A percentile compares a stretch with the other conserved stretches of the same genome.
Conservation (phyloP, 2,888 invertebrate genomes). For the Clostera curtula region DNA sequence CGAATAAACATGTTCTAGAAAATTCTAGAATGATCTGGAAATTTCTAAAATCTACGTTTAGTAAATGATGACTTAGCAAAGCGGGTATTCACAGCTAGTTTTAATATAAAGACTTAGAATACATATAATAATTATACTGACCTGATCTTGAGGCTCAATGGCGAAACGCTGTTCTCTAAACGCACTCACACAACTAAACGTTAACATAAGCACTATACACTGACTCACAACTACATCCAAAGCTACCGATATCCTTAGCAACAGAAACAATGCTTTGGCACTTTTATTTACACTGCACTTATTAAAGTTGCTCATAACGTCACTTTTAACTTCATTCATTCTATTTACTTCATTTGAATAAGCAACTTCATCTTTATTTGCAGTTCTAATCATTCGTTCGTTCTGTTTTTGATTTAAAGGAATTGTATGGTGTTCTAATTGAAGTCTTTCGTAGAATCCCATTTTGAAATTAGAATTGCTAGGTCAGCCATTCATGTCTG, state of each 20-base stretch:
- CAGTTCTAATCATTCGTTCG: slow-evolving; percentile 1
- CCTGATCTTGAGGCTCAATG: slow-evolving; percentile 67
- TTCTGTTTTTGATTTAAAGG: not conserved
- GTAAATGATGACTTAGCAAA: too few relatives aligned
- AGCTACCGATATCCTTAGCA: slow-evolving; percentile 46
- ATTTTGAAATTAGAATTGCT: slow-evolving; percentile 11
- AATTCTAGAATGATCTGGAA: too few relatives aligned
- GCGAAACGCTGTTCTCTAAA: slow-evolving; percentile 60
- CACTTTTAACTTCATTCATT: slow-evolving; percentile 8
- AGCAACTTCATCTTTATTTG: slow-evolving; percentile 4
- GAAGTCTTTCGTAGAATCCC: slow-evolving; percentile 6
- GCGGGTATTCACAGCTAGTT: too few relatives aligned
- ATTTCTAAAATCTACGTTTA: not conserved
- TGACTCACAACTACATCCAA: slow-evolving; percentile 25
- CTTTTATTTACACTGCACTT: slow-evolving; percentile 29
- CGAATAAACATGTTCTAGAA: too few relatives aligned
- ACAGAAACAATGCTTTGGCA: slow-evolving; percentile 55
- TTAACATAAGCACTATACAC: slow-evolving; percentile 34
- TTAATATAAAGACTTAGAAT: not conserved
- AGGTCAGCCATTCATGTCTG: slow-evolving; percentile 8
- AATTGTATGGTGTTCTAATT: slow-evolving; percentile 3
- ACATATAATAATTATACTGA: slow-evolving; percentile 20
- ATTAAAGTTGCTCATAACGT: slow-evolving; percentile 10
- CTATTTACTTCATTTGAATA: slow-evolving; percentile 7
- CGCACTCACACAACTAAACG: slow-evolving; percentile 39